These are phyloP conservation scores for Amphimedon queenslandica DNA, from an alignment of 37 sponge, comb jelly and placozoan species.

Conservation along the genomic window DNA sequence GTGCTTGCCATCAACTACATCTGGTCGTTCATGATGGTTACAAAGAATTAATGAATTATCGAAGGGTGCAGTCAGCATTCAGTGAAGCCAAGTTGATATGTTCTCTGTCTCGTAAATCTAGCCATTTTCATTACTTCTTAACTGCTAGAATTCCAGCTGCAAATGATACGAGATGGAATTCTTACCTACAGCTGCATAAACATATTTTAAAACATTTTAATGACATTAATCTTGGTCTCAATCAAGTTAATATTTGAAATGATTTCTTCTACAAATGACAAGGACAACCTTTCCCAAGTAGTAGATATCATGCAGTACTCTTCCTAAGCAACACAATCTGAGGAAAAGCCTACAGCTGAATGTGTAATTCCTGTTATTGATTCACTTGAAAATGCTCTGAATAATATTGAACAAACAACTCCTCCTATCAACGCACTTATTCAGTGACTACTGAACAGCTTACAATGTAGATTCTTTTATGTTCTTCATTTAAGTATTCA, in stretches of 20 bases:
- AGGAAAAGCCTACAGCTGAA: neutral
- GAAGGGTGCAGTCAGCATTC: neutral
- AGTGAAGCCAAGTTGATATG: neutral
- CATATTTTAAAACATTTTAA: conserved; percentile 4
- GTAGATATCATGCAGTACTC: conserved; percentile 11
- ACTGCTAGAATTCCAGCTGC: neutral
- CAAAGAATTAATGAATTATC: conserved; percentile 7
- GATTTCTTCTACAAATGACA: neutral
- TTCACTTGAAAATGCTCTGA: conserved; percentile 9
- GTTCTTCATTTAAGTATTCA: neutral
- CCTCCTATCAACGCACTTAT: conserved; percentile 2
- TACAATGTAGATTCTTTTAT: neutral
- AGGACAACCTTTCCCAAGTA: neutral
- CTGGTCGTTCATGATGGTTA: conserved; percentile 13
- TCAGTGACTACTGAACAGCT: neutral
- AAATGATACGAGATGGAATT: conserved; percentile 7
- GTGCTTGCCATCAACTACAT: conserved; percentile 13
- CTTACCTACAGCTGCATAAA: neutral
- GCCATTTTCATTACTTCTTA: neutral
- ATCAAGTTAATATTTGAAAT: neutral
- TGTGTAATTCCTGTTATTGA: conserved; percentile 12
- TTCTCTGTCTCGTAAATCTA: conserved; percentile 1
- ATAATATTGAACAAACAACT: neutral
- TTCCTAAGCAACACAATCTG: conserved; percentile 11
- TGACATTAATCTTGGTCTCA: neutral